Conservation (phyloP, 2,888 invertebrate species). For the Meghimatium bilineatum region DNA sequence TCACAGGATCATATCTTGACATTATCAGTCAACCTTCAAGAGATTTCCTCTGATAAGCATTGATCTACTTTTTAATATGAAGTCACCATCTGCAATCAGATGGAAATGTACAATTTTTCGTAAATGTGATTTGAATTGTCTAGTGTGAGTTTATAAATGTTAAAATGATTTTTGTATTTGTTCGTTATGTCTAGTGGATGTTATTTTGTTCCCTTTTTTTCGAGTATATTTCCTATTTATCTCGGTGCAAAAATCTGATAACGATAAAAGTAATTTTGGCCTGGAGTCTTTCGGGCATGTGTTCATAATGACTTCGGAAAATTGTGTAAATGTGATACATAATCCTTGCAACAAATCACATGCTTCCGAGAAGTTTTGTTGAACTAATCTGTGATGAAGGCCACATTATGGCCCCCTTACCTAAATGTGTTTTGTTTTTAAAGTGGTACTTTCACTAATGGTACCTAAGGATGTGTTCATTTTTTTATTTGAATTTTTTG, state of each 20-base stretch:
- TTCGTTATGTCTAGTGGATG: too few relatives aligned
- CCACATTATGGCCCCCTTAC: neutral
- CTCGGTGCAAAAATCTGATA: neutral
- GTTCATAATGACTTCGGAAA: neutral
- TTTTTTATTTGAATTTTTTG: neutral
- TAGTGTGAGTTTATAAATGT: too few relatives aligned
- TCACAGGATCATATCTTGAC: too few relatives aligned
- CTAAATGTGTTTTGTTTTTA: neutral
- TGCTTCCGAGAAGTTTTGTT: neutral
- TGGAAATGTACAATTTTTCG: too few relatives aligned
- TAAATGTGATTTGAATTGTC: too few relatives aligned
- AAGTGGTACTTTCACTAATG: neutral
- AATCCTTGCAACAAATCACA: neutral
- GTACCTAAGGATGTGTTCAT: neutral
- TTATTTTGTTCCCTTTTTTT: too few relatives aligned
- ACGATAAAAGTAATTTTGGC: neutral
- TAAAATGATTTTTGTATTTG: too few relatives aligned
- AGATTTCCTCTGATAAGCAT: too few relatives aligned
- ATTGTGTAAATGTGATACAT: neutral
- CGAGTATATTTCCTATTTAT: too few relatives aligned
- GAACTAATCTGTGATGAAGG: slow-evolving; percentile 10
- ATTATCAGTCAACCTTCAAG: too few relatives aligned
- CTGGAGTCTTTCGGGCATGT: neutral
- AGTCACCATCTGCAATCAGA: too few relatives aligned
- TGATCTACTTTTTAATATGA: too few relatives aligned